Conservation (phyloP, 2,113 vertebrate genomes). For the Ia io region DNA sequence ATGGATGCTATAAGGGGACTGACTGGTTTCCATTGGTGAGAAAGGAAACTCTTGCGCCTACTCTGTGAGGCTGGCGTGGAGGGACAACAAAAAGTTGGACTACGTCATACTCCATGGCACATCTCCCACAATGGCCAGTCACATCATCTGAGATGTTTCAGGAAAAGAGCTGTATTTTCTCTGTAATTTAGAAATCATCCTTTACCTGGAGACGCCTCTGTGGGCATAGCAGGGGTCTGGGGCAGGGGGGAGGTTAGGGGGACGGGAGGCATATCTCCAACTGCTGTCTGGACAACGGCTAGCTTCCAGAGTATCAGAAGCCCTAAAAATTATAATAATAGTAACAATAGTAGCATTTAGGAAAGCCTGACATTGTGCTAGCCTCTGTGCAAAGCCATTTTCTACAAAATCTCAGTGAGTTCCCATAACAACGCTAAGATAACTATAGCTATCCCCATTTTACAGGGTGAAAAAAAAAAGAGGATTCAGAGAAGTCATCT, state of each 20-base stretch:
- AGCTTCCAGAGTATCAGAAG: neutral
- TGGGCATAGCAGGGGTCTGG: neutral
- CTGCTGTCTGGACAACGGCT: neutral
- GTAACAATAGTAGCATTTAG: neutral
- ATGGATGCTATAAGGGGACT: neutral
- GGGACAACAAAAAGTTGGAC: neutral
- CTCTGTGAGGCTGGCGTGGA: neutral
- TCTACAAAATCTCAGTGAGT: neutral
- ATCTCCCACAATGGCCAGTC: neutral
- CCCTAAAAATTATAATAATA: neutral
- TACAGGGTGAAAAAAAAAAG: neutral
- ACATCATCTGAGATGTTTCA: neutral
- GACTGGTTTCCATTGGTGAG: neutral
- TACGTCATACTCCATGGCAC: neutral
- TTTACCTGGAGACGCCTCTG: neutral
- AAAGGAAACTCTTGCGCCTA: neutral
- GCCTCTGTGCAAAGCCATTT: neutral
- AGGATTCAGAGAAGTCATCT: neutral
- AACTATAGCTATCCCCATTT: neutral
- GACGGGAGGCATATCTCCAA: neutral
- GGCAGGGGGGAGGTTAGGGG: too few species aligned
- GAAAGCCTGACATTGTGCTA: neutral
- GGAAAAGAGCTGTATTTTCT: neutral
- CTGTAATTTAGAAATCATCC: neutral
- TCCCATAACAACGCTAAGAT: neutral